Percentiles rank a stretch among this genome's conserved stretches.
Evolutionary conservation across 1,140 invertebrate species (phyloP).

Genomic region (Theocolax elegans): DNA sequence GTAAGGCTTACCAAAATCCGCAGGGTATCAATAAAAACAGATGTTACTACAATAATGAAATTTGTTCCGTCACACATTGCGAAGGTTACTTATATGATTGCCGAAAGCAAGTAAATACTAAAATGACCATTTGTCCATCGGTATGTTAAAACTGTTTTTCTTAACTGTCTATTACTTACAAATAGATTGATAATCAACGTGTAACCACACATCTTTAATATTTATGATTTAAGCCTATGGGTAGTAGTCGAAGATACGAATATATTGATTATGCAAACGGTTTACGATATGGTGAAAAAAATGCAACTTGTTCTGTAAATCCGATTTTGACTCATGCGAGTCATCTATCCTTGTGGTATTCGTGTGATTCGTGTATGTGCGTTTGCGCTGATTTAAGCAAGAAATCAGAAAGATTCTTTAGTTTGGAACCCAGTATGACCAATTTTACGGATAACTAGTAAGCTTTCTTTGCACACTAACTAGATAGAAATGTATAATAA

Average conservation of each 20-base stretch:
- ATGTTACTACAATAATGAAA: not conserved
- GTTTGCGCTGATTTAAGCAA: not conserved
- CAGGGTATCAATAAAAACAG: not conserved
- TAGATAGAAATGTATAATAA: too few relatives aligned
- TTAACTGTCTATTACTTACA: too few relatives aligned
- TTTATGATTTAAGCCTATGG: too few relatives aligned
- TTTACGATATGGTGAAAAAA: not conserved
- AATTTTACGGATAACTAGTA: not conserved
- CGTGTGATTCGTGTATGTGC: constrained; percentile 2
- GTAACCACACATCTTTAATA: too few relatives aligned
- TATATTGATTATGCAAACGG: not conserved
- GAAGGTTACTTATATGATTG: not conserved
- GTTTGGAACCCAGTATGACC: not conserved
- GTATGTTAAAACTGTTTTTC: too few relatives aligned
- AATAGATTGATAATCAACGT: too few relatives aligned
- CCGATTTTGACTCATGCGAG: not conserved
- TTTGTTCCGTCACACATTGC: not conserved
- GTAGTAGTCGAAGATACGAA: not conserved
- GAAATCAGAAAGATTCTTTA: not conserved
- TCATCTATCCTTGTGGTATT: not conserved
- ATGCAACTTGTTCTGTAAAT: not conserved
- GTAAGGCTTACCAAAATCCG: not conserved
- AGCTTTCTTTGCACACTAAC: not conserved
- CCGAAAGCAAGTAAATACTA: not conserved
- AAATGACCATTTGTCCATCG: not conserved